Evolutionary conservation across 1,140 invertebrate genomes (phyloP).

Genomic region (Leptinotarsa defecta): DNA sequence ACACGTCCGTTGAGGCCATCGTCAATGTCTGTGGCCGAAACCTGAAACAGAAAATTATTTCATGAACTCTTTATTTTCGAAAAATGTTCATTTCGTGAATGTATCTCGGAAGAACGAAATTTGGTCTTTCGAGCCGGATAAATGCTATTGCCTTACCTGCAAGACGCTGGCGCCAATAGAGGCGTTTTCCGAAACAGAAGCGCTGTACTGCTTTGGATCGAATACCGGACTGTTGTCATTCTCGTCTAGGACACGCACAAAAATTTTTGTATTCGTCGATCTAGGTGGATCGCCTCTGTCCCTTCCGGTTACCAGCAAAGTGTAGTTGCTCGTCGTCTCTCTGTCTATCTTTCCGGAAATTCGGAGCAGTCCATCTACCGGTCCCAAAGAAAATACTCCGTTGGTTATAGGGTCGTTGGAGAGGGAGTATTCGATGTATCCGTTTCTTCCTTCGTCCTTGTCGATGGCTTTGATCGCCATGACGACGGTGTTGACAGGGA

Average conservation of each 20-base stretch:
- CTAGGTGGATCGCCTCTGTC: conserved; percentile 87
- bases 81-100: neutral
- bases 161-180: conserved; percentile 88
- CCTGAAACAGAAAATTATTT: conserved; percentile 58
- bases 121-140: neutral
- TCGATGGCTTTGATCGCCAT: conserved; percentile 90
- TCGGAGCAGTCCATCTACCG: conserved; percentile 83
- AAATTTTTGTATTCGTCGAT: conserved; percentile 70
- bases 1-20: conserved; percentile 86
- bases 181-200: conserved; percentile 89
- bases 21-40: conserved; percentile 91
- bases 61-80: neutral
- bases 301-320: conserved; percentile 78
- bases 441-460: conserved; percentile 90
- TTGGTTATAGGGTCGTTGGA: conserved; percentile 60
- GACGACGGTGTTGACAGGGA: conserved; percentile 85
- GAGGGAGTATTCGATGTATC: conserved; percentile 88
- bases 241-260: conserved; percentile 82
- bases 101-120: neutral
- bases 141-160: conserved; percentile 63
- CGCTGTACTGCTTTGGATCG: conserved; percentile 84
- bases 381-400: conserved; percentile 80
- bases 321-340: conserved; percentile 82
- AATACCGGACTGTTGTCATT: conserved; percentile 95
- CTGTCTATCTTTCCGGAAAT: conserved; percentile 83